These are phyloP conservation scores for Empis stercorea DNA, from an alignment of 2,888 invertebrate species.

Conservation along the genomic window DNA sequence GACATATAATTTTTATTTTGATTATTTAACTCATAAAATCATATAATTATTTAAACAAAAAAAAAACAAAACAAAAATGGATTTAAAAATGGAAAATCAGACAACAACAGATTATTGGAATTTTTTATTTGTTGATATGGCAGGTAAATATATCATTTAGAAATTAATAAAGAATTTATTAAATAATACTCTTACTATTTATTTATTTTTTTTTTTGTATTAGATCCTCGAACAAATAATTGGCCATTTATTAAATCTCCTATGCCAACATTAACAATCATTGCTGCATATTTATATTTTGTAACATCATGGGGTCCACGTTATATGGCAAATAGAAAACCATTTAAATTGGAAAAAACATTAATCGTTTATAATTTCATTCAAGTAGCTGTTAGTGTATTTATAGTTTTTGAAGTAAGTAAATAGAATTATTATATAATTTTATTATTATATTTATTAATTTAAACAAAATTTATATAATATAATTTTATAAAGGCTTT, in stretches of 20 bases:
- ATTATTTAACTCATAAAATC: too few relatives aligned
- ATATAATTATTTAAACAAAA: too few relatives aligned
- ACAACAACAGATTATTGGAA: constrained; percentile 49
- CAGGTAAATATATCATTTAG: constrained; percentile 43
- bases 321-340: constrained; percentile 76
- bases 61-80: too few relatives aligned
- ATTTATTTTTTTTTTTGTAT: neutral
- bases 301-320: constrained; percentile 67
- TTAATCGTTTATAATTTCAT: constrained; percentile 77
- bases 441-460: neutral
- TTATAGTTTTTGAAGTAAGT: constrained; percentile 47
- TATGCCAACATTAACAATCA: constrained; percentile 50
- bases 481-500: constrained; percentile 42
- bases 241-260: constrained; percentile 59
- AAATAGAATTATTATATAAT: neutral
- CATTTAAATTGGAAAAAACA: constrained; percentile 64
- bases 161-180: too few relatives aligned
- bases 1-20: too few relatives aligned
- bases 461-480: neutral
- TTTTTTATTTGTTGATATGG: constrained; percentile 48
- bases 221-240: constrained; percentile 50
- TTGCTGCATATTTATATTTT: constrained; percentile 57
- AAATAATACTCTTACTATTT: too few relatives aligned
- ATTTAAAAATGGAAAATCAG: constrained; percentile 41
- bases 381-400: constrained; percentile 73